Conservation (phyloP, 2,113 vertebrate genomes). For the Microcebus griseorufus region DNA sequence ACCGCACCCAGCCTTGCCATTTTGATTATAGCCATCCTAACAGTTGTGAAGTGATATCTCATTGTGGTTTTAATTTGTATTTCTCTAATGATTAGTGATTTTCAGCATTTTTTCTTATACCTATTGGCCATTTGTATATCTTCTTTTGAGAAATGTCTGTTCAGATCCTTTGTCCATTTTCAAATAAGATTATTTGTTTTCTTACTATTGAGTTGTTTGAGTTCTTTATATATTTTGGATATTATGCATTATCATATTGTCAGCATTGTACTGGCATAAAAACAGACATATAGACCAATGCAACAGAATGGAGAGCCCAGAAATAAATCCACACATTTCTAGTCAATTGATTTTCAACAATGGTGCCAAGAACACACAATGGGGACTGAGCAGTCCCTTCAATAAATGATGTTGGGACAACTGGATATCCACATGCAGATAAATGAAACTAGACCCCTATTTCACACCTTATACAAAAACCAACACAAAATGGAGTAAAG, state of each 20-base stretch:
- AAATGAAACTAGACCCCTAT: background rate
- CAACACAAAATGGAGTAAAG: background rate
- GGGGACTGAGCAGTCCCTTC: background rate
- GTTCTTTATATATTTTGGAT: background rate
- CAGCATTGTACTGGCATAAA: background rate
- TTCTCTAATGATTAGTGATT: background rate
- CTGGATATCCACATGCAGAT: background rate
- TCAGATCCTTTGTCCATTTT: background rate
- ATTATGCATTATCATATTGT: background rate
- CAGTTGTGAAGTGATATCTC: background rate
- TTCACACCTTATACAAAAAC: background rate
- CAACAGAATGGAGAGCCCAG: background rate
- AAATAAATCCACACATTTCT: background rate
- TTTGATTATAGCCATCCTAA: background rate
- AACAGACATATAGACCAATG: background rate
- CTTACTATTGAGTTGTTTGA: background rate
- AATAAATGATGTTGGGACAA: background rate
- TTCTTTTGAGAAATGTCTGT: background rate
- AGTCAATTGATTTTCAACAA: background rate
- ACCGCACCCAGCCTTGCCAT: background rate
- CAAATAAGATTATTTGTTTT: background rate
- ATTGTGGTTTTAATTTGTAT: background rate
- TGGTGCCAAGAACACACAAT: background rate
- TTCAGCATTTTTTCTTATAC: background rate
- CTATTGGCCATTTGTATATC: background rate